Conservation (phyloP, 2,888 invertebrate species). For the Erynnis tages region DNA sequence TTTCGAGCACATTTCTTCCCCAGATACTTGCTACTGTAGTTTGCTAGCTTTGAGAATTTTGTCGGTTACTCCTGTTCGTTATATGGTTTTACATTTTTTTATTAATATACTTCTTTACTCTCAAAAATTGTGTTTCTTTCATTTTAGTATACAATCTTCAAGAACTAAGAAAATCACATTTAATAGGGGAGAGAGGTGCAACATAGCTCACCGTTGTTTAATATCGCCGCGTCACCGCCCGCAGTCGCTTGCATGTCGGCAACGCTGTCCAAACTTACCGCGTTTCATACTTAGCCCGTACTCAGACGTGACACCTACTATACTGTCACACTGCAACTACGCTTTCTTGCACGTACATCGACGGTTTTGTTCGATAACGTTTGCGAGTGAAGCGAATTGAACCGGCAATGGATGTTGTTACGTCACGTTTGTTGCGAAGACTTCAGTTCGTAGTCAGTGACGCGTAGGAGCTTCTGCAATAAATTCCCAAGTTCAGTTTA, state of each 20-base stretch:
- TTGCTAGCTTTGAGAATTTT: too few species aligned
- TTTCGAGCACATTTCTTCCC: too few species aligned
- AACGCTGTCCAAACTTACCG: conserved; percentile 59
- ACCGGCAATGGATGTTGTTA: conserved; percentile 28
- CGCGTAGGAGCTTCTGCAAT: conserved; percentile 54
- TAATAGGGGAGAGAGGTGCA: conserved; percentile 36
- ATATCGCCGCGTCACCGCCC: conserved; percentile 53
- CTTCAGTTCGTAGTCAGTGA: conserved; percentile 31
- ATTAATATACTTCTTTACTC: too few species aligned
- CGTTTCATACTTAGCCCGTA: conserved; percentile 56
- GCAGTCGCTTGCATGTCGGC: conserved; percentile 49
- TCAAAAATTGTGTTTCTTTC: too few species aligned
- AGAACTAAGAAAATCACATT: conserved; percentile 20
- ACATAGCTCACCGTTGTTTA: conserved; percentile 50
- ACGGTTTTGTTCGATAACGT: conserved; percentile 6
- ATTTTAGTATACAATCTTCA: background rate
- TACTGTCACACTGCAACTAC: conserved; percentile 18
- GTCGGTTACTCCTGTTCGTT: too few species aligned
- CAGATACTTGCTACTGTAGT: too few species aligned
- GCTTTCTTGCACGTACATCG: conserved; percentile 30
- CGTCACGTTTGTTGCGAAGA: background rate
- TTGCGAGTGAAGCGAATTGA: background rate
- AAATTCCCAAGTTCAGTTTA: conserved; percentile 62
- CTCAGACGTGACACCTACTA: conserved; percentile 26
- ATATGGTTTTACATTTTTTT: too few species aligned